Base-by-base conservation (phyloP, 1,140 invertebrate species). In the Popillia japonica region DNA sequence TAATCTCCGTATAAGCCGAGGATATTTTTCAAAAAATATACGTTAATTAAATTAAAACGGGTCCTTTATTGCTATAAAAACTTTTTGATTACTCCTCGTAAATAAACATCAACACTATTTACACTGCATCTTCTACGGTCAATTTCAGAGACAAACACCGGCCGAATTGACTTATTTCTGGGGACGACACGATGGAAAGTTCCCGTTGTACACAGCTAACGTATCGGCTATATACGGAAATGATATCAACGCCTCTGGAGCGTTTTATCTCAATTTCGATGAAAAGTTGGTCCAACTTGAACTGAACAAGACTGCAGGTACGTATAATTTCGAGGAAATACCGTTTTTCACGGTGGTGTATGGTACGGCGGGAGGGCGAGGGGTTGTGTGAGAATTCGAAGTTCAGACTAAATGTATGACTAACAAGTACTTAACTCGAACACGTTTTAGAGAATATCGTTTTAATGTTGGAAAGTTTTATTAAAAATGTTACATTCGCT, bases 301-400 rank as follows among this genome's bases (percentile, higher is more conserved):
- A 82, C 84, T 92, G 0, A 93, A 93, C 85, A 89, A 92, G 44
- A 92, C 92, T 2, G 89, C 91, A 84, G 89, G 89, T 90, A 86
- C 82, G 48, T 59, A 40, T 78, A 78, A 61, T 78, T 77, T 55
- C 59, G 68, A 72, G 76, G 23, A 77, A 72, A 76, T 72, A 20
- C 44, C 74, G 8, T 64, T 64, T 64, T n/a, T n/a, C 6, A 64
- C 17, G 23, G 23, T 6, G 61, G 61, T 10, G 17, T 9, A 11
- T 17, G 17, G 17, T 64, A n/a, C n/a, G n/a, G n/a, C n/a, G n/a
- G n/a, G n/a, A n/a, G 44, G 11, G 44, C 8, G 44, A n/a, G 44
- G 11, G 11, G n/a, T n/a, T n/a, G n/a, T n/a, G 44, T 48, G 44
- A 10, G n/a, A 48, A 48, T 48, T 48, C 11, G 11, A n/a, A 48